A percentile compares a stretch with the other conserved stretches of the same genome.
Evolutionary conservation across 1,140 invertebrate genomes (phyloP).

Genomic region (Sycophaga agraensis): DNA sequence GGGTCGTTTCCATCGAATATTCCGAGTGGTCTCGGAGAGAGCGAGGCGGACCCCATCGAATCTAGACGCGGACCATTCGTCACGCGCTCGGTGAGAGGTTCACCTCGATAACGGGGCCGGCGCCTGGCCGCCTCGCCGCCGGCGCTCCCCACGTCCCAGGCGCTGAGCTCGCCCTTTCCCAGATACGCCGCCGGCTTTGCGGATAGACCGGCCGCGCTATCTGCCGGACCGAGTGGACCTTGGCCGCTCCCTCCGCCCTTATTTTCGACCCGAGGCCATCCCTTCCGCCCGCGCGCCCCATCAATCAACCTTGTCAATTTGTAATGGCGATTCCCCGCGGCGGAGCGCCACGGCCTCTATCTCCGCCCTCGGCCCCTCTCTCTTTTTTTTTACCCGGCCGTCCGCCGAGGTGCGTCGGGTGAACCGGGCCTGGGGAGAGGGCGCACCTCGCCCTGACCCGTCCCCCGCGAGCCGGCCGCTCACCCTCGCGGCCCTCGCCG

Average conservation of each 20-base stretch:
- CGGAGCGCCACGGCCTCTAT: not conserved
- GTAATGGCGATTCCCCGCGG: slow-evolving; percentile 60
- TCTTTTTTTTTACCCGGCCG: slow-evolving; percentile 14
- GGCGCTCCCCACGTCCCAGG: not conserved
- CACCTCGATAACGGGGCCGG: slow-evolving; percentile 50
- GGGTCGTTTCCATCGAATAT: slow-evolving; percentile 50
- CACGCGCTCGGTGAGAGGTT: slow-evolving; percentile 56
- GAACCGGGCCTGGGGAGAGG: too few relatives aligned
- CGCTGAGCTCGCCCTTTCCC: slow-evolving; percentile 8
- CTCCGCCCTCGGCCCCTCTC: slow-evolving; percentile 15
- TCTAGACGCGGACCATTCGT: slow-evolving; percentile 54
- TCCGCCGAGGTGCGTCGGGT: not conserved
- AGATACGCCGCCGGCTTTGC: slow-evolving; percentile 37
- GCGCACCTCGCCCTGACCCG: slow-evolving; percentile 19
- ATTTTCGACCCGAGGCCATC: slow-evolving; percentile 36
- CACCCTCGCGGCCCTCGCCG: not conserved
- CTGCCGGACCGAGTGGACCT: slow-evolving; percentile 31
- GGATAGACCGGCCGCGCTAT: slow-evolving; percentile 33
- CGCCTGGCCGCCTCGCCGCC: not conserved
- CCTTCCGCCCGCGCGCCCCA: slow-evolving; percentile 50
- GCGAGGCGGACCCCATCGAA: slow-evolving; percentile 37
- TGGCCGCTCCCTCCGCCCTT: slow-evolving; percentile 30
- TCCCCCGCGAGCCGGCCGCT: not conserved
- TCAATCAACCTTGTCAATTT: slow-evolving; percentile 63
- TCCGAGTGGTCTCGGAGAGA: slow-evolving; percentile 35